Conservation (phyloP, 2,113 vertebrate genomes). For the Mesocricetus auratus region DNA sequence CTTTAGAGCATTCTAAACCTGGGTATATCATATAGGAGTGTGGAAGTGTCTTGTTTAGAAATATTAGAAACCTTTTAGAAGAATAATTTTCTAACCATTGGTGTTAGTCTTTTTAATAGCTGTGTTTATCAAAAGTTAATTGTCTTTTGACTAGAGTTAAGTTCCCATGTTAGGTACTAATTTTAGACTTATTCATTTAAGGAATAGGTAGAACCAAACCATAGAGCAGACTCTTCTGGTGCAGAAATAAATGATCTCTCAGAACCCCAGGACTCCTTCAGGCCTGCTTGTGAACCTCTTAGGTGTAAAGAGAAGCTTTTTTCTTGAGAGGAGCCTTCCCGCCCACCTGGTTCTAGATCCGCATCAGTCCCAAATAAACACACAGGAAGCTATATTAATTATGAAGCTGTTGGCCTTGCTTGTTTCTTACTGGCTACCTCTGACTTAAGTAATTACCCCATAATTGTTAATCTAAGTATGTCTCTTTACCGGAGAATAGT, state of each 20-base stretch:
- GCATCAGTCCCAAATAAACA: too few relatives aligned
- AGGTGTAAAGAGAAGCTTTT: too few relatives aligned
- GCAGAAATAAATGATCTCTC: conserved; percentile 38
- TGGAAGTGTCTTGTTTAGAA: conserved; percentile 18
- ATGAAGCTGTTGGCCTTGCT: too few relatives aligned
- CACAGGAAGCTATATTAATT: too few relatives aligned
- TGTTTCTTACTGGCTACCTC: too few relatives aligned
- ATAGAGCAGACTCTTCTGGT: conserved; percentile 27
- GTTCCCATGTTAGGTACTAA: conserved; percentile 61
- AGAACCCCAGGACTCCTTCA: conserved; percentile 25
- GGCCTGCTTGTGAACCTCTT: neutral
- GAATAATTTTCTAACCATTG: conserved; percentile 66
- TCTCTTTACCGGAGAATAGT: too few relatives aligned
- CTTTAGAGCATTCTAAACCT: conserved; percentile 16
- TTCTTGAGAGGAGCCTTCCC: too few relatives aligned
- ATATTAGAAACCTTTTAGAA: conserved; percentile 50
- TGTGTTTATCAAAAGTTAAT: conserved; percentile 62
- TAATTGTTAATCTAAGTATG: too few relatives aligned
- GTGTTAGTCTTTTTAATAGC: conserved; percentile 49
- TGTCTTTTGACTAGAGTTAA: conserved; percentile 65
- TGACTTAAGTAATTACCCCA: too few relatives aligned
- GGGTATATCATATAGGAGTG: neutral
- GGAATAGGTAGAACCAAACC: conserved; percentile 28
- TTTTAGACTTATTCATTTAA: conserved; percentile 61
- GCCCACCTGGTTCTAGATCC: too few relatives aligned